Evolutionary conservation across 2,888 invertebrate genomes (phyloP), one percentile per base, ranked within the genome.

Genomic region (Brachyopa scutellaris): DNA sequence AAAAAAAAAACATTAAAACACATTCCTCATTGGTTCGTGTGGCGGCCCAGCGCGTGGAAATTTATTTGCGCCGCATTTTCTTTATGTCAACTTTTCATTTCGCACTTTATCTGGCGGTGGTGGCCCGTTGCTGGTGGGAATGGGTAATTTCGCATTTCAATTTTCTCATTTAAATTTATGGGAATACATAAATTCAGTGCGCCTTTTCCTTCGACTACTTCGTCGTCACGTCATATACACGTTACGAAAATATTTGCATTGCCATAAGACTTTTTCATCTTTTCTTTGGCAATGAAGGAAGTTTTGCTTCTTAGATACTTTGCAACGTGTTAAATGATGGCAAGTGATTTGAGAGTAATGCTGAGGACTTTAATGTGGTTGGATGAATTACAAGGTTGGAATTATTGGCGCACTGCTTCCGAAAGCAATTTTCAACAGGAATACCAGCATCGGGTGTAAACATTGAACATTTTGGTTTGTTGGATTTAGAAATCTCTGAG

Each of bases 31-130:
- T 3, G 33, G 0, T 36, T 38, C 23, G 36, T 17, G 19, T 23
- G 40, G 19, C n/a, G 26, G 33, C n/a, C n/a, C 33, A n/a, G 33
- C 36, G 42, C 33, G 38, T 36, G 31, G 31, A 7, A 77, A 62
- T 64, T 55, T 70, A 77, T 77, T 70, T 64, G 70, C 64, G 64
- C 64, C 57, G 57, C 72, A 72, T 70, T 72, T 78, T 49, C 49
- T 9, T 33, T 64, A 40, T 45, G 49, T 70, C 76, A 76, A 80
- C 49, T 70, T 82, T 76, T 70, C 80, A 64, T 59, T 82, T 82
- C 70, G 51, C 69, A 80, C 76, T 70, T 76, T 51, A 64, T 49
- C 69, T 36, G 38, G 51, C 51, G 21, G 42, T 9, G 47, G 40
- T 36, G 19, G 53, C 51, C 9, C 21, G 53, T 5, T 19, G 62